Percentiles rank a stretch among this genome's conserved stretches.
phyloP scores from a whole-genome alignment of 2,113 vertebrate species.

The Elephas maximus region DNA sequence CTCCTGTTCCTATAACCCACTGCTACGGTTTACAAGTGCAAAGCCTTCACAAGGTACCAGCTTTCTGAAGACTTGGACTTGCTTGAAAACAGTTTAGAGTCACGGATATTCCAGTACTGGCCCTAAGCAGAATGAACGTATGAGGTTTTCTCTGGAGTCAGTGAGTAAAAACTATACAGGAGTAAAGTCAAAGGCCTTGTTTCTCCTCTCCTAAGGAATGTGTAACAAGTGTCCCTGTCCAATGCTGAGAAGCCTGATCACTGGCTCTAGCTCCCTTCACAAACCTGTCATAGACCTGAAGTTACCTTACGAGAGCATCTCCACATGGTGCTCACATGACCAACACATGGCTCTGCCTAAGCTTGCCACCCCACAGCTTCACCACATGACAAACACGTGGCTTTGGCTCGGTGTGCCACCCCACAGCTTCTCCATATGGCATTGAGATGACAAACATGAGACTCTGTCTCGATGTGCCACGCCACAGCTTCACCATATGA shows the following conservation, averaged over 20 bases:
- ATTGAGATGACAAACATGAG: not conserved
- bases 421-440: not conserved
- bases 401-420: not conserved
- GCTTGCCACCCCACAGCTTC: not conserved
- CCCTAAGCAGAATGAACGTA: not conserved
- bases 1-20: not conserved
- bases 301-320: not conserved
- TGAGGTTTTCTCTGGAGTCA: not conserved
- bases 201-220: not conserved
- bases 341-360: not conserved
- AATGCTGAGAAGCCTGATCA: not conserved
- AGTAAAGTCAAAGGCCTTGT: not conserved
- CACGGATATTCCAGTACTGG: not conserved
- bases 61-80: not conserved
- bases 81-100: not conserved
- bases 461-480: not conserved
- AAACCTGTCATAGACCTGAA: not conserved
- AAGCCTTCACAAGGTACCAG: fast-evolving
- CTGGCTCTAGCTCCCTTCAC: not conserved
- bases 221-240: not conserved
- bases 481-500: not conserved
- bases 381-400: not conserved
- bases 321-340: not conserved
- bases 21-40: not conserved
- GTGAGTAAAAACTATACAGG: fast-evolving